These are phyloP conservation scores for Phrynocephalus vlangalii DNA, from an alignment of 2,797 vertebrate genomes.

Conservation along the genomic window DNA sequence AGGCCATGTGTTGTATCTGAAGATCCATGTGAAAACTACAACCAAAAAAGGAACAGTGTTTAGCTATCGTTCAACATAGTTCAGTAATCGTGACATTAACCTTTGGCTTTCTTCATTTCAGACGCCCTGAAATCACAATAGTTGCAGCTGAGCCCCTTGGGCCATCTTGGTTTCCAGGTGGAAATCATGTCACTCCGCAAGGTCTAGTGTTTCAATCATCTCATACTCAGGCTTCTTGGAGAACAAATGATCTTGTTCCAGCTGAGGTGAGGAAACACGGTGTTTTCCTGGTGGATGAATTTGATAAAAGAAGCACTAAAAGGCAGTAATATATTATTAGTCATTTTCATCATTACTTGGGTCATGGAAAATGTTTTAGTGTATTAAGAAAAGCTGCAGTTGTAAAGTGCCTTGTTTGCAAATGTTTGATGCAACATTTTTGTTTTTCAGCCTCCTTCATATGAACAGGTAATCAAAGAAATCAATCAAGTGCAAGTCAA, in stretches of 20 bases:
- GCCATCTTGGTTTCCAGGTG: constrained; percentile 85
- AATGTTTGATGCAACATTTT: constrained; percentile 24
- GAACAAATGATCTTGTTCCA: constrained; percentile 79
- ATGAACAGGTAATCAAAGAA: constrained; percentile 96
- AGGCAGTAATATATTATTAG: constrained; percentile 20
- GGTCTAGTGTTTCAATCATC: constrained; percentile 80
- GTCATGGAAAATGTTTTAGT: neutral
- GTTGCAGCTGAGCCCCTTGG: constrained; percentile 89
- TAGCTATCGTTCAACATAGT: no score
- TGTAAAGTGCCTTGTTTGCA: constrained; percentile 7
- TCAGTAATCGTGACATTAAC: neutral
- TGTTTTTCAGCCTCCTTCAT: constrained; percentile 88
- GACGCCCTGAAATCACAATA: constrained; percentile 92
- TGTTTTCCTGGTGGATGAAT: neutral
- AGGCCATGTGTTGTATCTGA: no score
- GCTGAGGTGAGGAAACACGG: constrained; percentile 78
- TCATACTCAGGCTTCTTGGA: constrained; percentile 81
- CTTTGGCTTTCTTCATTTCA: constrained; percentile 58
- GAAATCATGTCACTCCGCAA: constrained; percentile 74
- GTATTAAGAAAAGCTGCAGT: neutral
- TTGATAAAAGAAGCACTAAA: constrained; percentile 50
- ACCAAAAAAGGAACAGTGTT: no score
- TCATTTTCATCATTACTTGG: constrained; percentile 28
- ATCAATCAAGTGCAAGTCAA: constrained; percentile 87
- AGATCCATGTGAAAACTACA: no score